Conservation (phyloP, 2,888 invertebrate species). For the Cerceris ruficornis region DNA sequence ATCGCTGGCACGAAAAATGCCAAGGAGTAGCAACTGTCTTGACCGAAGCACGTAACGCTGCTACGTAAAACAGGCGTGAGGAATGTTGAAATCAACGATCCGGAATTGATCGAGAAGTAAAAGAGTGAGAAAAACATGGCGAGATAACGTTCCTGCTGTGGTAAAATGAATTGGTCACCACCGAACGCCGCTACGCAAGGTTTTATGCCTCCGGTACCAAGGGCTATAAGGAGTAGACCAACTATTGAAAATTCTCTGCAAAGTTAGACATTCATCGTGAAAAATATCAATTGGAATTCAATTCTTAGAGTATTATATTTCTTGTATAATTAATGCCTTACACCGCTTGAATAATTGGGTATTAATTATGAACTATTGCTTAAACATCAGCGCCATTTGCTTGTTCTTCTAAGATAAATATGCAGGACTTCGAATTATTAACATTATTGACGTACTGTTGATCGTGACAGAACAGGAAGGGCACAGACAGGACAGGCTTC, state of each 20-base stretch:
- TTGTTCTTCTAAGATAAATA: no score
- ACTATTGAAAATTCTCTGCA: slow-evolving; percentile 86
- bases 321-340: no score
- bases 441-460: no score
- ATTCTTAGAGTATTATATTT: not conserved
- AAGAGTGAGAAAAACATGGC: slow-evolving; percentile 96
- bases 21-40: slow-evolving; percentile 90
- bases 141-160: slow-evolving; percentile 90
- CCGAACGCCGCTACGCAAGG: slow-evolving; percentile 98
- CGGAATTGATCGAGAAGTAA: slow-evolving; percentile 96
- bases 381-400: no score
- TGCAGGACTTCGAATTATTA: no score
- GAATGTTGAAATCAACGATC: slow-evolving; percentile 93
- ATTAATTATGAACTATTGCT: no score
- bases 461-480: no score
- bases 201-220: slow-evolving; percentile 97
- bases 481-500: no score
- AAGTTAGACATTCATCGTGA: slow-evolving; percentile 12
- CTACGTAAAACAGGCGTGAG: slow-evolving; percentile 93
- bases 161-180: slow-evolving; percentile 94
- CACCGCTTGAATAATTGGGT: no score
- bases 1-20: slow-evolving; percentile 95
- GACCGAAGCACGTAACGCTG: slow-evolving; percentile 89
- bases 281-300: not conserved
- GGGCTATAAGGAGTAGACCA: slow-evolving; percentile 89